phyloP scores from a whole-genome alignment of 2,113 vertebrate genomes.

The Myrmecophaga tridactyla region DNA sequence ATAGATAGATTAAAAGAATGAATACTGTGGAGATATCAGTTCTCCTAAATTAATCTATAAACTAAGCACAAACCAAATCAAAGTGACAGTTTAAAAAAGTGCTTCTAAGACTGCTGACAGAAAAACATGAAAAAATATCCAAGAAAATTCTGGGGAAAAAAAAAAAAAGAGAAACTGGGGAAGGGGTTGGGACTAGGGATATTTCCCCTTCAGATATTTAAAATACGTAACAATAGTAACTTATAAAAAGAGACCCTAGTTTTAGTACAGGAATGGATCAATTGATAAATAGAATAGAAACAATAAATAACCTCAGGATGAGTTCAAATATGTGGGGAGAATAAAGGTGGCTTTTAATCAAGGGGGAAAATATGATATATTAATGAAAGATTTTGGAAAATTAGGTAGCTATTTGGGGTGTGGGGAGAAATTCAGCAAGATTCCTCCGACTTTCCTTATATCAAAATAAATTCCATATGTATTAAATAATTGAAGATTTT shows the following conservation, averaged over 20 bases:
- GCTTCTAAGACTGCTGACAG: neutral
- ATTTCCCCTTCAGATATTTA: neutral
- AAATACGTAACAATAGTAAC: neutral
- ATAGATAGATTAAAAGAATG: neutral
- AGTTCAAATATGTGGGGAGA: neutral
- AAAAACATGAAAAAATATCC: neutral
- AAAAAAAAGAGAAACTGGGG: constrained; percentile 5
- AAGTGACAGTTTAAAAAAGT: neutral
- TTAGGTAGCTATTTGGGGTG: neutral
- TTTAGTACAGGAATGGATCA: neutral
- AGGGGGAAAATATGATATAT: neutral
- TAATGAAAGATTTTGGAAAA: neutral
- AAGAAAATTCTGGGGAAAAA: neutral
- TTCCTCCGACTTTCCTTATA: neutral
- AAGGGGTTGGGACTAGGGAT: neutral
- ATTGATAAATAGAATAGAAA: neutral
- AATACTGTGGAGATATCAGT: neutral
- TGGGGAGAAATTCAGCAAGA: neutral
- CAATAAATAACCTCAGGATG: neutral
- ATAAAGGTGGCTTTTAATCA: neutral
- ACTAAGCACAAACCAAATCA: neutral
- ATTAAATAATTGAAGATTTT: neutral
- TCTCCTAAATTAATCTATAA: neutral
- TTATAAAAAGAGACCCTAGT: neutral
- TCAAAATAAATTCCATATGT: neutral